Base-by-base conservation (phyloP, 1,140 invertebrate genomes). In the Diachasmimorpha longicaudata region DNA sequence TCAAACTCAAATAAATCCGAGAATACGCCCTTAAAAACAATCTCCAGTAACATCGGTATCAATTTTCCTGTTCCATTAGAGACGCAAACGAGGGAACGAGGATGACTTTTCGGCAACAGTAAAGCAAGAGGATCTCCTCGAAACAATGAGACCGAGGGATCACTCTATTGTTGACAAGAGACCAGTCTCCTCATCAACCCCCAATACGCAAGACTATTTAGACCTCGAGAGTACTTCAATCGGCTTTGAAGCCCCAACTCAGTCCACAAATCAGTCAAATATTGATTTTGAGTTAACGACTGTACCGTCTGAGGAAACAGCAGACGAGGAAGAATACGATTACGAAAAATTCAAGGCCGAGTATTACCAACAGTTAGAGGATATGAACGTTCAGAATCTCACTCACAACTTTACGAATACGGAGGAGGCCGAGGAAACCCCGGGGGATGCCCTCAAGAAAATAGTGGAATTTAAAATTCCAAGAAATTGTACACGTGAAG, bases 401-500 rank as follows among this genome's bases (percentile, higher is more conserved):
- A 75, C 72, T 11, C 78, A 78, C 16, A 84, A 86, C 77, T 83
- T 82, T 42, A 86, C 81, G 0, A 78, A 84, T 6, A 75, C 73
- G 10, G 72, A 74, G 11, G 70, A 82, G 69, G 14, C 63, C 0
- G 77, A 84, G 46, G 75, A 84, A 9, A 66, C 69, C 0, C 13
- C 79, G 0, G 74, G 76, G 75, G 72, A 81, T 37, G 46, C 73
- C 11, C 6, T 85, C 0, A 75, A 81, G 66, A 82, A 81, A 70
- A 76, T 81, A 63, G n/a, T 82, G 0, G 48, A 81, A 23, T 48
- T 82, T 9, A 80, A 81, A 52, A 77, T 74, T 63, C 76, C 80
- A 0, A 74, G 71, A 72, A 85, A 86, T 77, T 88, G 86, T 68
- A 85, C 86, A 1, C 74, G 81, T 13, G 74, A 83, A 14, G 73